Base-by-base conservation (phyloP, 1,140 invertebrate genomes). In the Drosophila santomea region DNA sequence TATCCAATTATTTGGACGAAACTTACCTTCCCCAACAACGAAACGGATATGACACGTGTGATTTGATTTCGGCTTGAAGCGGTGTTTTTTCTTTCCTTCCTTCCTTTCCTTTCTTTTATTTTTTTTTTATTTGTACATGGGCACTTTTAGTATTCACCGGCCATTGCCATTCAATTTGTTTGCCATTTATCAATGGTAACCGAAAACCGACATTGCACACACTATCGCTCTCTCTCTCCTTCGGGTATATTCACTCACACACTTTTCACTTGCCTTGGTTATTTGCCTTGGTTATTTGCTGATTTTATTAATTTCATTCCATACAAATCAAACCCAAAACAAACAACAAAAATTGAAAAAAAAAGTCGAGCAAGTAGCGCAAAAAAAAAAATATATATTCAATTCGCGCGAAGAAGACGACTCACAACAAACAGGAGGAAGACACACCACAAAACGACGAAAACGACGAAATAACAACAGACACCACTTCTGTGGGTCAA, bases 401-500 rank as follows among this genome's bases (percentile, higher is more conserved):
- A 4, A 39, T 39, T 4, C 35, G 48, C 47, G 58, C 55, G 43
- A 62, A 73, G 14, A 25, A 51, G 50, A 64, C 60, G 50, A 75
- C 60, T 74, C 69, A 80, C 77, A 80, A 80, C 78, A 80, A 80
- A 80, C 69, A 48, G 44, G 57, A 56, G 38, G 64, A 68, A 51
- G 51, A 55, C 56, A 55, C 56, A 59, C 75, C 11, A 68, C 50
- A 44, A 69, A 8, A 17, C 8, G 17, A 20, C 15, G 15, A 17
- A 4, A 2, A 8, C 41, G 15, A 44, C 41, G 41, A 32, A 32
- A 20, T 20, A 20, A 15, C 14, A 10, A 7, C 15, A 10, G 15
- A 15, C 43, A 45, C 43, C 17, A 17, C 58, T 74, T 85, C 81
- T 74, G 48, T 88, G 82, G 83, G 83, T 82, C 83, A 88, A 67